phyloP scores from a whole-genome alignment of 2,888 invertebrate species.

The Chloroclysta siterata region DNA sequence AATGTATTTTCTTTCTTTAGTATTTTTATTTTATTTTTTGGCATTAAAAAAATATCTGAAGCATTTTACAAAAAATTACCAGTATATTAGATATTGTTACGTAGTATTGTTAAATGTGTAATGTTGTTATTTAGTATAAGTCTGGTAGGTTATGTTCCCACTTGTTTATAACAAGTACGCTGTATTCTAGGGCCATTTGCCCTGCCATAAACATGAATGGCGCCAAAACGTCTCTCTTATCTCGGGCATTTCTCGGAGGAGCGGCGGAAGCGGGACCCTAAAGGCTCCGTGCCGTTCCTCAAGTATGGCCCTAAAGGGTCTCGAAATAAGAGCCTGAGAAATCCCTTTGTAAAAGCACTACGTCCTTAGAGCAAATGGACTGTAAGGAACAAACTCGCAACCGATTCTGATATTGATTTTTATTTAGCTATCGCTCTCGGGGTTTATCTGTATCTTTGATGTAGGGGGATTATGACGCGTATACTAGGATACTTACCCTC shows the following conservation, averaged over 20 bases:
- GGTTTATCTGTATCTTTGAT: conserved; percentile 59
- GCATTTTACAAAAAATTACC: no score
- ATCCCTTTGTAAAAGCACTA: conserved; percentile 78
- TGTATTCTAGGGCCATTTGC: conserved; percentile 81
- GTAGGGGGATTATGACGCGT: conserved; percentile 45
- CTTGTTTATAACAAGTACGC: conserved; percentile 83
- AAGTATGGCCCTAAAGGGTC: conserved; percentile 82
- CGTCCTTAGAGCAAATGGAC: conserved; percentile 81
- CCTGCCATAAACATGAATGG: conserved; percentile 84
- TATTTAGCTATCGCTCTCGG: conserved; percentile 70
- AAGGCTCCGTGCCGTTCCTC: conserved; percentile 72
- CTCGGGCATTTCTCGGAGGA: conserved; percentile 81
- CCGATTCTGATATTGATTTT: conserved; percentile 81
- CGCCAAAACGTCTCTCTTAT: conserved; percentile 85
- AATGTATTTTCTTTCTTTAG: no score
- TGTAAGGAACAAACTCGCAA: conserved; percentile 77
- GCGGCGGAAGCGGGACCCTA: conserved; percentile 80
- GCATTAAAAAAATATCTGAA: no score
- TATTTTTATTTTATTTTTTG: no score
- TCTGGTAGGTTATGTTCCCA: conserved; percentile 48
- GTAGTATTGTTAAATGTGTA: background rate
- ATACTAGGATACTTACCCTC: conserved; percentile 41
- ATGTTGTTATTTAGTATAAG: conserved; percentile 24
- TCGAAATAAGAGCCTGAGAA: conserved; percentile 77
- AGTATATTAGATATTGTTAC: no score